Base-by-base conservation (phyloP, 2,113 vertebrate genomes). In the Turnix velox region DNA sequence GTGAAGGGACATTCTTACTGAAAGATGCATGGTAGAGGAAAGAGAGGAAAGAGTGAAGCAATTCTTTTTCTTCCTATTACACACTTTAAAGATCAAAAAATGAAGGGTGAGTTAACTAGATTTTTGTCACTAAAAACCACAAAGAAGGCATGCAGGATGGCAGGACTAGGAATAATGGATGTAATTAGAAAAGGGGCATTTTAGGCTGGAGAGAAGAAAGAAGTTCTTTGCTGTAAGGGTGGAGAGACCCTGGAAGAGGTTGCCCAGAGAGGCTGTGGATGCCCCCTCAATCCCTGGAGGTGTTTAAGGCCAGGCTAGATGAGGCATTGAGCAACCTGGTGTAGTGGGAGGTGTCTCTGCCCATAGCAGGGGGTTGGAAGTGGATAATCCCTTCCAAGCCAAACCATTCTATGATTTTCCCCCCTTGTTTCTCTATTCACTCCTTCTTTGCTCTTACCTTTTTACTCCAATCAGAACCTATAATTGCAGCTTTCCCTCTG, bases 401-500 rank as follows among this genome's bases (percentile, higher is more conserved):
- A n/a, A 77, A 57, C 5, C 14, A 15, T 12, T 42, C 20, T 20
- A 18, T 5, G 23, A 14, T 43, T 23, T 2, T n/a, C 55, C 62
- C 19, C 40, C 39, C 28, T 11, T 12, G 10, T 48, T 72, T 72
- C 31, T 77, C 9, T 11, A 0, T 23, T 45, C 31, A 28, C 43
- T 76, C 8, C 28, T 52, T 28, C 23, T 20, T 4, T n/a, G 4
- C 40, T 23, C 30, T 35, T 10, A 37, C 20, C n/a, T 39, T 39
- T n/a, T 23, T 6, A 15, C 55, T 40, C 35, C 54, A n/a, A 2
- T 6, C 16, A 18, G 30, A 18, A 12, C 4, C 27, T 18, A 39
- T 27, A 5, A 30, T 24, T 4, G 1, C 20, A 18, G 6, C 3
- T 15, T n/a, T 55, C n/a, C 48, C 18, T n/a, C n/a, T n/a, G n/a